Base-by-base conservation (phyloP, 2,113 vertebrate genomes). In the Dromas ardeola region DNA sequence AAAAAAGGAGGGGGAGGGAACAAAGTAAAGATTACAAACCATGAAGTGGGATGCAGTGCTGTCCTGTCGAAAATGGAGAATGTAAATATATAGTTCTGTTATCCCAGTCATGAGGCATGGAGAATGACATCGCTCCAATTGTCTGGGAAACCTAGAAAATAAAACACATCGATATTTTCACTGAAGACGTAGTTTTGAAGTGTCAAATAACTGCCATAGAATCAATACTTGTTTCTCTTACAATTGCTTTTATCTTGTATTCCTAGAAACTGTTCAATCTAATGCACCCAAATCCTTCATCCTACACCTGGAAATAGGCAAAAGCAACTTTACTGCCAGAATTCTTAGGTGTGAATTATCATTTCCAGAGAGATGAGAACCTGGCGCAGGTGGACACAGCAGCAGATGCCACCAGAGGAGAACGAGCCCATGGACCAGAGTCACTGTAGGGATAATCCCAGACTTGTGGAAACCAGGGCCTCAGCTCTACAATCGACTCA, bases 11-110 rank as follows among this genome's bases (percentile, higher is more conserved):
- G 11, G 40, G 4, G 5, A 5, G 10, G 10, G 1, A 58, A 18
- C 30, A 13, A 84, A 90, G 45, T 19, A 36, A 69, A 72, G 58
- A 32, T 61, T 92, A 98, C 99, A 95, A 82, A 99, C 99, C 98
- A 91, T 99, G 99, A 76, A 99, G 98, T 27, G 99, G 99, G 83
- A 99, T 98, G 97, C 99, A 99, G 88, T 98, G 98, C 86, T 99
- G 98, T 96, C 99, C 99, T 36, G 98, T 98, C 91, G 98, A 99
- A 97, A 99, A 99, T 50, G 99, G 97, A 5, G 99, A 98, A 96
- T 98, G 99, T 79, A 98, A 96, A 67, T 98, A 98, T 45, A 98
- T 98, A 87, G 98, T 97, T 97, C 98, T 98, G 90, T 80, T 96
- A 91, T 98, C 99, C 99, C 99, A 98, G 97, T 99, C 99, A 56